phyloP scores from a whole-genome alignment of 2,888 invertebrate genomes.

The Cerceris rybyensis region DNA sequence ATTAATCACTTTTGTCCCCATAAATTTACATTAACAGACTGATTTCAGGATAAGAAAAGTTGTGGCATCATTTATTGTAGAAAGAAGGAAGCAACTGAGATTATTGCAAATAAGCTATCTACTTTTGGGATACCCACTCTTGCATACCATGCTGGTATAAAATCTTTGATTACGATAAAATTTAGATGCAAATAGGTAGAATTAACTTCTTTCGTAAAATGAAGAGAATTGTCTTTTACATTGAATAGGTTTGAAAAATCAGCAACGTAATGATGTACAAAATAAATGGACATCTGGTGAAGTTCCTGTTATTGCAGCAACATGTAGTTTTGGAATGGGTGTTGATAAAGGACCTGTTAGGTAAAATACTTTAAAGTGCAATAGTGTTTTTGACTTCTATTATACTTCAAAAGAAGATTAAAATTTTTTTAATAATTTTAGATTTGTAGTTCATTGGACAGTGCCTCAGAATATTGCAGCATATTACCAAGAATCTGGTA shows the following conservation, averaged over 20 bases:
- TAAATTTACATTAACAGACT: constrained; percentile 10
- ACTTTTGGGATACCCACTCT: constrained; percentile 89
- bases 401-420: background rate
- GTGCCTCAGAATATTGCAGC: constrained; percentile 96
- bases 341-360: constrained; percentile 97
- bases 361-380: constrained; percentile 76
- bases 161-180: constrained; percentile 2
- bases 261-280: constrained; percentile 90
- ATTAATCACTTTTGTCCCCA: background rate
- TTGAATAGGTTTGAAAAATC: constrained; percentile 86
- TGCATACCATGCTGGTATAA: constrained; percentile 94
- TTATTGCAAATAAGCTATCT: constrained; percentile 89
- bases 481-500: constrained; percentile 97
- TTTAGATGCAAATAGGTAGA: background rate
- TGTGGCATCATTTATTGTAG: constrained; percentile 98
- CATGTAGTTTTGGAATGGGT: constrained; percentile 99
- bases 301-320: constrained; percentile 95
- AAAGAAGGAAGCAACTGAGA: constrained; percentile 94
- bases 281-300: constrained; percentile 96
- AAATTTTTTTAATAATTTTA: constrained; percentile 31
- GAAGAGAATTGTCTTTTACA: constrained; percentile 23
- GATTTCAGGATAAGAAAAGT: constrained; percentile 81
- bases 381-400: background rate
- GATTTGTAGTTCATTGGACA: constrained; percentile 95
- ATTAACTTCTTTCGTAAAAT: background rate